Conservation (phyloP, 2,113 vertebrate genomes). For the Cyrtonyx montezumae region DNA sequence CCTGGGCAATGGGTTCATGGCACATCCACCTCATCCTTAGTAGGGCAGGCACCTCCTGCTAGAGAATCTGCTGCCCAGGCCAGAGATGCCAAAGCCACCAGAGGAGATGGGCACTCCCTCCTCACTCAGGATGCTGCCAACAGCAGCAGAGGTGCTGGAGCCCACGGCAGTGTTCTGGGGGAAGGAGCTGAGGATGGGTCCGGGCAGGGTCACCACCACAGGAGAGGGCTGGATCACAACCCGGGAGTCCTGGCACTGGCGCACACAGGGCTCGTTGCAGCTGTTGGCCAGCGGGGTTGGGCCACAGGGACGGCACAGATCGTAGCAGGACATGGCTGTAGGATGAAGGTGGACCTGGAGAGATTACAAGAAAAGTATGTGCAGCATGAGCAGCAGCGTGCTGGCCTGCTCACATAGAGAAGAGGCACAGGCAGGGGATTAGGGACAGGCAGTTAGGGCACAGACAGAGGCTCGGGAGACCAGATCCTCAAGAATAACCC, state of each 20-base stretch:
- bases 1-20: too few species aligned
- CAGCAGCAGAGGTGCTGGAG: too few species aligned
- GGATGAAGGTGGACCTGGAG: neutral
- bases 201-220: neutral
- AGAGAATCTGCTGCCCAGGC: too few species aligned
- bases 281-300: neutral
- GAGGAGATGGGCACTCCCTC: too few species aligned
- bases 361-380: neutral
- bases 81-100: too few species aligned
- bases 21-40: too few species aligned
- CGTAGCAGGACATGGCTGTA: neutral
- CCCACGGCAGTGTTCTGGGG: neutral
- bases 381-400: neutral
- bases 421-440: neutral
- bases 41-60: too few species aligned
- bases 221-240: slow-evolving; percentile 5
- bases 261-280: neutral
- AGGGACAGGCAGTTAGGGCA: neutral
- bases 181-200: slow-evolving; percentile 51
- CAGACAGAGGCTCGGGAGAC: neutral
- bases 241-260: neutral
- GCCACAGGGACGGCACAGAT: too few species aligned
- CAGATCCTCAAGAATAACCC: neutral
- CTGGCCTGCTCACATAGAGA: neutral
- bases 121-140: too few species aligned